phyloP scores from a whole-genome alignment of 2,888 invertebrate species.

The Entomobrya multifasciata region DNA sequence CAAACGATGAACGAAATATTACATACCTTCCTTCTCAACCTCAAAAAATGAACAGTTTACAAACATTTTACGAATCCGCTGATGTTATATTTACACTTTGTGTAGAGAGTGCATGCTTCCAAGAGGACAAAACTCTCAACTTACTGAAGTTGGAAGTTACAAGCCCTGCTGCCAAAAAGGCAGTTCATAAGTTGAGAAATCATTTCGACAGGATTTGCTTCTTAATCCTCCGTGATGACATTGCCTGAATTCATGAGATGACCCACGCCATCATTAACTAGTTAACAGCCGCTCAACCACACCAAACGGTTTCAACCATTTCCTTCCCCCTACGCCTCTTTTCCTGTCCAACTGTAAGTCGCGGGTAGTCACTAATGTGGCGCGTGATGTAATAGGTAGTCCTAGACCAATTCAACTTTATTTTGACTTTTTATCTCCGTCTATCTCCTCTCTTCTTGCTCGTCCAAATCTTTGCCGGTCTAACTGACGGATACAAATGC shows the following conservation, averaged over 20 bases:
- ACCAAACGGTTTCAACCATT: slow-evolving; percentile 48
- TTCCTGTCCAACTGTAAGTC: background rate
- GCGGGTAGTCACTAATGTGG: too few relatives aligned
- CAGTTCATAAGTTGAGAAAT: slow-evolving; percentile 53
- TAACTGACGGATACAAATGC: slow-evolving; percentile 59
- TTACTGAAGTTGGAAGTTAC: background rate
- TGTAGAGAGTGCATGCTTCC: too few relatives aligned
- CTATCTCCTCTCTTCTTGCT: background rate
- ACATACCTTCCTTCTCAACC: too few relatives aligned
- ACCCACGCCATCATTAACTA: slow-evolving; percentile 49
- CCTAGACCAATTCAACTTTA: background rate
- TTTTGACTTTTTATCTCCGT: background rate
- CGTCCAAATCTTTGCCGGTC: slow-evolving; percentile 42
- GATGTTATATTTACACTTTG: too few relatives aligned
- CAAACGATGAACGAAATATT: too few relatives aligned
- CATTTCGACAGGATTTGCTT: slow-evolving; percentile 58
- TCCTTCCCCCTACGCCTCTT: background rate
- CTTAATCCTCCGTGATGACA: slow-evolving; percentile 57
- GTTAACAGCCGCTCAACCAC: slow-evolving; percentile 48
- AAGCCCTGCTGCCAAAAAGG: slow-evolving; percentile 42
- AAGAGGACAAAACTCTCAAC: too few relatives aligned
- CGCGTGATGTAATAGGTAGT: background rate
- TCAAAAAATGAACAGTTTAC: too few relatives aligned
- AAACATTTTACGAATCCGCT: too few relatives aligned
- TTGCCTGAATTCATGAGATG: slow-evolving; percentile 57